Conservation (phyloP, 2,888 invertebrate species). For the Epinotia brunnichana region DNA sequence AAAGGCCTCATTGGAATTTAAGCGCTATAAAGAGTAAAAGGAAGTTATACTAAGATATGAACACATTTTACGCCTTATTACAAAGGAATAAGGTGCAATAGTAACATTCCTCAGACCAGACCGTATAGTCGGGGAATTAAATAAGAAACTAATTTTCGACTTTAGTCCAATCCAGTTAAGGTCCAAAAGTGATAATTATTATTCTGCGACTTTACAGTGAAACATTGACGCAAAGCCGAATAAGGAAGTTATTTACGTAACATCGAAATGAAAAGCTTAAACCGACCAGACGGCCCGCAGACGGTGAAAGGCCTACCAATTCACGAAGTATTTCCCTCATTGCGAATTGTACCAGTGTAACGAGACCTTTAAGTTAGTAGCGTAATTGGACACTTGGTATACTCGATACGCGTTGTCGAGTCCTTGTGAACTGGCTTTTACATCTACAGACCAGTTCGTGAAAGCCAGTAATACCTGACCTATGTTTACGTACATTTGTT, state of each 20-base stretch:
- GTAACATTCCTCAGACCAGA: no score
- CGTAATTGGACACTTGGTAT: background rate
- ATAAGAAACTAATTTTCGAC: background rate
- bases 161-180: background rate
- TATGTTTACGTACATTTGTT: background rate
- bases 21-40: no score
- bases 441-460: background rate
- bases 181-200: background rate
- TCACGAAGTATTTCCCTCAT: background rate
- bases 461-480: background rate
- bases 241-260: slow-evolving; percentile 34
- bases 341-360: background rate
- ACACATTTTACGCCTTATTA: no score
- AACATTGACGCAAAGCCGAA: background rate
- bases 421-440: background rate
- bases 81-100: no score
- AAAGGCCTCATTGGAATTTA: no score
- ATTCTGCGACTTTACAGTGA: background rate
- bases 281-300: slow-evolving; percentile 67
- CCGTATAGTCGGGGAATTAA: background rate
- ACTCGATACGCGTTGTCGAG: background rate
- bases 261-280: slow-evolving; percentile 5
- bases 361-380: background rate
- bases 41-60: no score
- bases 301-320: slow-evolving; percentile 72